Evolutionary conservation across 2,797 vertebrate genomes (phyloP).

Genomic region (Malacoraja senta): DNA sequence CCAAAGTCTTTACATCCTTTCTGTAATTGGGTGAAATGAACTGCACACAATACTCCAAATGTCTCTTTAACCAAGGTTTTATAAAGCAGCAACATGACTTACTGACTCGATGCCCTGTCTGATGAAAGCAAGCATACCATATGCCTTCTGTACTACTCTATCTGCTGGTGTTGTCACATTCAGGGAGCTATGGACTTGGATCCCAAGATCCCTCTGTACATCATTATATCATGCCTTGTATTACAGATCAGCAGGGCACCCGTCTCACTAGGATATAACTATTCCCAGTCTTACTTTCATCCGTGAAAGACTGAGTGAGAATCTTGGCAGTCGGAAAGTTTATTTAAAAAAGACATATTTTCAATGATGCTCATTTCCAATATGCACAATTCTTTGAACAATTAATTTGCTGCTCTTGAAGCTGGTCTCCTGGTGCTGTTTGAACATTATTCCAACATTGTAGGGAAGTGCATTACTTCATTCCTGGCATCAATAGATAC

Average conservation of each 20-base stretch:
- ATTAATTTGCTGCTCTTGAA: neutral
- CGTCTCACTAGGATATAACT: neutral
- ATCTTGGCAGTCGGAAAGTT: neutral
- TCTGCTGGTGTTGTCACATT: too few species aligned
- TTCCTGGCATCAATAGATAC: neutral
- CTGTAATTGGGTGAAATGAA: too few species aligned
- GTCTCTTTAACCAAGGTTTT: too few species aligned
- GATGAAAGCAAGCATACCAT: too few species aligned
- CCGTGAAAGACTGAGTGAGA: neutral
- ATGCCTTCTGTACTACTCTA: too few species aligned
- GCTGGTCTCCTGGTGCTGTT: neutral
- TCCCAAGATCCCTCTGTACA: too few species aligned
- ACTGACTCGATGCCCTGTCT: too few species aligned
- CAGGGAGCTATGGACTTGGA: too few species aligned
- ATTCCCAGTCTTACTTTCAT: neutral
- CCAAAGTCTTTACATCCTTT: too few species aligned
- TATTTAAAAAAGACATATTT: conserved; percentile 1
- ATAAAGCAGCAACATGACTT: too few species aligned
- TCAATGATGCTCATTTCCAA: neutral
- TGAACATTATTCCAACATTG: neutral
- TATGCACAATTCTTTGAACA: neutral
- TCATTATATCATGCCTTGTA: neutral
- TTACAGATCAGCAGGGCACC: neutral
- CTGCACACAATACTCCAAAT: too few species aligned
- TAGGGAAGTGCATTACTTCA: neutral